Evolutionary conservation across 2,113 vertebrate genomes (phyloP).

Genomic region (human (Homo sapiens)): DNA sequence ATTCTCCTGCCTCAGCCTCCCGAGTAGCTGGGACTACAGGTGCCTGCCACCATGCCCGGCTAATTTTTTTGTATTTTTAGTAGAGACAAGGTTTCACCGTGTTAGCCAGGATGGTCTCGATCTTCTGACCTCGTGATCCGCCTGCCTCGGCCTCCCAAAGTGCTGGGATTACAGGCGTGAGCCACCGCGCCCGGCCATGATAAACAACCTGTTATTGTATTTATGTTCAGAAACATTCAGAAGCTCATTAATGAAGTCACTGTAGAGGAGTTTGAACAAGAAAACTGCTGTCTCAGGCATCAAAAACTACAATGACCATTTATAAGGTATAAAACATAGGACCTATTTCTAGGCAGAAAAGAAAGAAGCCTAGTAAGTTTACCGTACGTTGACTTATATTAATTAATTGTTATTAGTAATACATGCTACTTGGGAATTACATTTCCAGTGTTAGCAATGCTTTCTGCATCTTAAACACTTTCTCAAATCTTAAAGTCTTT

Average conservation of each 20-base stretch:
- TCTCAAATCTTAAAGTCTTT: not conserved
- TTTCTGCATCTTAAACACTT: not conserved
- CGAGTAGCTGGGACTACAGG: no score
- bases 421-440: not conserved
- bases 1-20: no score
- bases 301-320: not conserved
- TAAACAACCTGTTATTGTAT: not conserved
- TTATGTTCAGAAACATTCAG: not conserved
- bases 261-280: not conserved
- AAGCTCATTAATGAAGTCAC: conserved; percentile 18
- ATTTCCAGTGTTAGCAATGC: not conserved
- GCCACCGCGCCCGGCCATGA: not conserved
- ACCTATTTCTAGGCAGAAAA: not conserved
- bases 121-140: no score
- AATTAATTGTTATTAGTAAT: not conserved
- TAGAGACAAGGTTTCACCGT: no score
- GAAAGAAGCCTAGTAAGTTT: not conserved
- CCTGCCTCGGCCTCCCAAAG: no score
- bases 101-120: no score
- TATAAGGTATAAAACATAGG: not conserved
- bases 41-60: no score
- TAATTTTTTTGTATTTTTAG: no score
- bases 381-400: not conserved
- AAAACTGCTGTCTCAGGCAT: not conserved
- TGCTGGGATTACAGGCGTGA: no score